Evolutionary conservation across 2,797 vertebrate species (phyloP).

Genomic region (Furcifer pardalis): DNA sequence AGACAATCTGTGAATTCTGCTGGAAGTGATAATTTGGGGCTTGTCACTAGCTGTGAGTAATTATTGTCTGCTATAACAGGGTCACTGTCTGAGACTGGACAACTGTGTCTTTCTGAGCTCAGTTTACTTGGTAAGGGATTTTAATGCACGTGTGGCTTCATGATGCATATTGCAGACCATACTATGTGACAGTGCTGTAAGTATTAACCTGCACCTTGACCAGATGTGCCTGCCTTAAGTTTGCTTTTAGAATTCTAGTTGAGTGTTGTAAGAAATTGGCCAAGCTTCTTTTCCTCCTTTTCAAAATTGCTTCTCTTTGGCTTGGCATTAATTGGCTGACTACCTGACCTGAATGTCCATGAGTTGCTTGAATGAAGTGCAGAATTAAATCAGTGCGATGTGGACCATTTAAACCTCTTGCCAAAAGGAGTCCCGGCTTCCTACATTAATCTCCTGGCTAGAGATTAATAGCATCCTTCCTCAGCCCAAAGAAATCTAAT

Average conservation of each 20-base stretch:
- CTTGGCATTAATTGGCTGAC: constrained; percentile 45
- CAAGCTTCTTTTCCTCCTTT: constrained; percentile 18
- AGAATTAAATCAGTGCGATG: constrained; percentile 52
- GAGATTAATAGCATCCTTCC: constrained; percentile 33
- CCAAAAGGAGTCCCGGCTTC: constrained; percentile 6
- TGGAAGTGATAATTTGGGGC: not conserved
- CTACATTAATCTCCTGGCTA: constrained; percentile 46
- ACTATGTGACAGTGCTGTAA: constrained; percentile 25
- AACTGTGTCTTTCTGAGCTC: not conserved
- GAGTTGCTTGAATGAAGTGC: constrained; percentile 36
- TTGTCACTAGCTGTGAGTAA: not conserved
- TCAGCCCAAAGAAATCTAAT: constrained; percentile 33
- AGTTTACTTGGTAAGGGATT: not conserved
- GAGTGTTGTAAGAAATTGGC: constrained; percentile 41
- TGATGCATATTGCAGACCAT: not conserved
- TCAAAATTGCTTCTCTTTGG: not conserved
- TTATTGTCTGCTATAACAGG: not conserved
- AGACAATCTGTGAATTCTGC: not conserved
- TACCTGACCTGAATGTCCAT: constrained; percentile 56
- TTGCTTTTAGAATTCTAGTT: constrained; percentile 33
- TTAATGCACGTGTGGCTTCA: not conserved
- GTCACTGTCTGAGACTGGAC: too few species aligned
- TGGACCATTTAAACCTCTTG: constrained; percentile 45
- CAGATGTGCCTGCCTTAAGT: constrained; percentile 10
- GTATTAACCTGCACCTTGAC: constrained; percentile 46